Percentiles rank a stretch among this genome's conserved stretches.
These are phyloP conservation scores for Drosophila persimilis DNA, from an alignment of 1,140 invertebrate genomes.

Conservation along the genomic window DNA sequence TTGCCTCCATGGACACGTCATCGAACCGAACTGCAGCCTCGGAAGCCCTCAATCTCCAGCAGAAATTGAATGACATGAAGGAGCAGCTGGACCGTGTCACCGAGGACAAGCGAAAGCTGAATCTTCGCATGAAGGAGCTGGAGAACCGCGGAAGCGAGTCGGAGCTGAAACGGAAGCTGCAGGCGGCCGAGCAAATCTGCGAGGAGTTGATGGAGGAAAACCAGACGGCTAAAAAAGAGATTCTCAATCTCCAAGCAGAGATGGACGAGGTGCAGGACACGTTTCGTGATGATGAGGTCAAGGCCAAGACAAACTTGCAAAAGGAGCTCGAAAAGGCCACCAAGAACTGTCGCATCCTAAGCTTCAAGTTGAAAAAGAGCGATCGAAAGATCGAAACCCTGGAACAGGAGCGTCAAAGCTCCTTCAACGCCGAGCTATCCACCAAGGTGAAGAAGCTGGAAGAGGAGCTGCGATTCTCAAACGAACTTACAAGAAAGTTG, in stretches of 20 bases:
- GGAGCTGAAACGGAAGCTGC: constrained; percentile 90
- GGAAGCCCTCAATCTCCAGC: constrained; percentile 89
- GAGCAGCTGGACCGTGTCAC: constrained; percentile 90
- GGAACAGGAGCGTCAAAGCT: constrained; percentile 91
- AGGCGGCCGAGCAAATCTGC: constrained; percentile 93
- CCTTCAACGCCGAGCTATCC: constrained; percentile 85
- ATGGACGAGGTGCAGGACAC: constrained; percentile 99
- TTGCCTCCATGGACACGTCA: constrained; percentile 90
- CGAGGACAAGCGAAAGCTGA: constrained; percentile 91
- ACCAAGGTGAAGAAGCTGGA: constrained; percentile 90
- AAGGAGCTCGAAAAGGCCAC: constrained; percentile 97
- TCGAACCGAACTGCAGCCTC: constrained; percentile 88
- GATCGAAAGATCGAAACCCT: constrained; percentile 95
- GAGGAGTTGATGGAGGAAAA: constrained; percentile 98
- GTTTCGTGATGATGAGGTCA: constrained; percentile 98
- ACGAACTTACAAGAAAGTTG: constrained; percentile 87
- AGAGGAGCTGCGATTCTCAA: constrained; percentile 92
- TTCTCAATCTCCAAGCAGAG: constrained; percentile 96
- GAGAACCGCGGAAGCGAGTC: constrained; percentile 85
- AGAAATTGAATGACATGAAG: constrained; percentile 92
- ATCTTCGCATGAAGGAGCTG: constrained; percentile 88
- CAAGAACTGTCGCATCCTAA: constrained; percentile 98
- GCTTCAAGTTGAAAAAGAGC: constrained; percentile 98
- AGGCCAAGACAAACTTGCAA: constrained; percentile 97
- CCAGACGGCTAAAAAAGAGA: constrained; percentile 96